phyloP scores from a whole-genome alignment of 35 echinoderm and acorn worm species.

The Diadema setosum region DNA sequence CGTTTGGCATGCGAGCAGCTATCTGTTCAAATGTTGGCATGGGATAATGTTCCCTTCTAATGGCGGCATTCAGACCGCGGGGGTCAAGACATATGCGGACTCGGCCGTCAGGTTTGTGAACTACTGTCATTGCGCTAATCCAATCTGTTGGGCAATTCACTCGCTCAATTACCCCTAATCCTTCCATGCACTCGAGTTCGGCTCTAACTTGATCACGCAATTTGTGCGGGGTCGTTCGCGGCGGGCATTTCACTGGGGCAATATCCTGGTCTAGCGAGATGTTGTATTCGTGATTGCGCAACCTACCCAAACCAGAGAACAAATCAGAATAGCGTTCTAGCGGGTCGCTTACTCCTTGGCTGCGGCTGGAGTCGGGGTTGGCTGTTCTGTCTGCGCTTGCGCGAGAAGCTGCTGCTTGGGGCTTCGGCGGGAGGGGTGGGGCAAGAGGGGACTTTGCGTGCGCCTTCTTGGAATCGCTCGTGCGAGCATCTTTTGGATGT shows the following conservation, averaged over 20 bases:
- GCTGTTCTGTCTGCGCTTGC: not conserved
- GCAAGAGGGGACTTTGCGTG: not conserved
- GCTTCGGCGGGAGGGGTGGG: not conserved
- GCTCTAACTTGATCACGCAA: slow-evolving; percentile 41
- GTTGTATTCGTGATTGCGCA: not conserved
- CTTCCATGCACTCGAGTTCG: slow-evolving; percentile 57
- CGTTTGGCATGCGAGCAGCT: not conserved
- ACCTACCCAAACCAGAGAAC: not conserved
- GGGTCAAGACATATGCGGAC: slow-evolving; percentile 49
- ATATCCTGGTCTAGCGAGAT: not conserved
- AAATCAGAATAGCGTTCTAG: not conserved
- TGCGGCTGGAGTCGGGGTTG: too few species aligned
- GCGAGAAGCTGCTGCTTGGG: too few species aligned
- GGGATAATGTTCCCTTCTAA: slow-evolving; percentile 44
- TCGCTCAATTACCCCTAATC: slow-evolving; percentile 33
- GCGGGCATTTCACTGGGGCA: slow-evolving; percentile 37
- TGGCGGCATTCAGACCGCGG: slow-evolving; percentile 35
- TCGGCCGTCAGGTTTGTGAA: slow-evolving; percentile 44
- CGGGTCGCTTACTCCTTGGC: not conserved
- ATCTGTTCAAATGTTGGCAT: slow-evolving; percentile 39
- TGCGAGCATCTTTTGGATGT: not conserved
- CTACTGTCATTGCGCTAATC: slow-evolving; percentile 31
- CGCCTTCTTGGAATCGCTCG: not conserved
- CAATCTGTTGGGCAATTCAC: slow-evolving; percentile 39
- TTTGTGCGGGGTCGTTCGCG: slow-evolving; percentile 39